Evolutionary conservation across 2,113 vertebrate genomes (phyloP).

Genomic region (Phocoena sinus): DNA sequence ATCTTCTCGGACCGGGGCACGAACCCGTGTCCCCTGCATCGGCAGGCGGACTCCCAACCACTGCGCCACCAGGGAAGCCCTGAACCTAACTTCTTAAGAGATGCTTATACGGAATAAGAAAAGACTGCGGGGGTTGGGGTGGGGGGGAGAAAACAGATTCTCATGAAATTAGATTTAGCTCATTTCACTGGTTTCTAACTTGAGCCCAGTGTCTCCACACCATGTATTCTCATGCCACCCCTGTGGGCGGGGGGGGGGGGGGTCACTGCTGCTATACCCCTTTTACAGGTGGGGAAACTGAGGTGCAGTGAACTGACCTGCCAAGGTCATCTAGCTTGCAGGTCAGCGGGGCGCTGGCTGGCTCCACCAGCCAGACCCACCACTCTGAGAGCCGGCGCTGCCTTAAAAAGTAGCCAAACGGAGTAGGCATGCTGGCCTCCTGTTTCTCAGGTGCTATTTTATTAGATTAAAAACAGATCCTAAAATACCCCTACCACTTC

Average conservation of each 20-base stretch:
- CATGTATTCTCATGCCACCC: background rate
- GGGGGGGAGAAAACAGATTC: background rate
- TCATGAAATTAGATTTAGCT: background rate
- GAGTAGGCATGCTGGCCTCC: background rate
- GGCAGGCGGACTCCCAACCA: no score
- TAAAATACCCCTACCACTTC: background rate
- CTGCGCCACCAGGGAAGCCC: no score
- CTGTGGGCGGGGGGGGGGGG: rapidly evolving
- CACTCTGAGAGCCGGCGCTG: background rate
- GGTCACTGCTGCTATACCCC: background rate
- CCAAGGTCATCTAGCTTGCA: background rate
- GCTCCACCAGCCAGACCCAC: background rate
- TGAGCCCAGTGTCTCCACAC: background rate
- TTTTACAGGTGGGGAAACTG: background rate
- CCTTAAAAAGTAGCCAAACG: background rate
- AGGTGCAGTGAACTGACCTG: background rate
- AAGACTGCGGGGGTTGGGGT: background rate
- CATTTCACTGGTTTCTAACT: background rate
- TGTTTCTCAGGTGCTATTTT: slow-evolving; percentile 11
- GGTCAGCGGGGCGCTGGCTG: background rate
- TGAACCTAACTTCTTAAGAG: background rate
- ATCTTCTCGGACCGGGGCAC: no score
- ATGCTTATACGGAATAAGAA: background rate
- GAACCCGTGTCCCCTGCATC: no score
- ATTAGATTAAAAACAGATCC: slow-evolving; percentile 34